phyloP scores from a whole-genome alignment of 2,113 vertebrate genomes.

The Bubo scandiacus region DNA sequence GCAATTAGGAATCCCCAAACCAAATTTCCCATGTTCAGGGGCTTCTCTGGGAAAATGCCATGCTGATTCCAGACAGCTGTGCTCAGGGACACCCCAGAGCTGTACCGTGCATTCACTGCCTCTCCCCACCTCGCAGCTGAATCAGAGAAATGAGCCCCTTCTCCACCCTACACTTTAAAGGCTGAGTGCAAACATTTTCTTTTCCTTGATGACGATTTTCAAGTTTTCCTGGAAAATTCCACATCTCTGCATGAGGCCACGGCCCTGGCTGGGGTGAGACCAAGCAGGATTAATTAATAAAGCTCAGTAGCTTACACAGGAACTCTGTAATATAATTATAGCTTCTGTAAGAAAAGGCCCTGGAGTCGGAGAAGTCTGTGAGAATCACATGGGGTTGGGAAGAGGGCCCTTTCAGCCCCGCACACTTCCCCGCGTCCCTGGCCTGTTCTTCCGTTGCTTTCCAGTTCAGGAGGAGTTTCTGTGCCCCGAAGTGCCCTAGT shows the following conservation, averaged over 20 bases:
- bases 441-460: background rate
- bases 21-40: background rate
- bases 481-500: background rate
- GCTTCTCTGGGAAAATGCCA: background rate
- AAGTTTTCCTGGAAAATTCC: conserved; percentile 93
- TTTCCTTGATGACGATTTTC: conserved; percentile 73
- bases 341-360: conserved; percentile 82
- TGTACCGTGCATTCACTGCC: fast-evolving
- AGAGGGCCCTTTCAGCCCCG: conserved; percentile 62
- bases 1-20: background rate
- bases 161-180: background rate
- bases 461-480: background rate
- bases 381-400: conserved; percentile 71
- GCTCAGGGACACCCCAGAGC: background rate
- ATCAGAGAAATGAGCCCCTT: background rate
- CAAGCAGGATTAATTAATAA: conserved; percentile 77
- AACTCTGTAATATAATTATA: conserved; percentile 80
- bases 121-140: background rate
- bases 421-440: background rate
- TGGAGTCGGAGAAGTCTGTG: conserved; percentile 75
- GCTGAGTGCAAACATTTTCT: conserved; percentile 13
- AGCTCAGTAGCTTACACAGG: conserved; percentile 73
- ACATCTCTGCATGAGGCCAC: conserved; percentile 76
- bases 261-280: background rate
- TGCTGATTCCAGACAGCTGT: background rate